phyloP scores from a whole-genome alignment of 2,113 vertebrate genomes.

The Acanthochromis polyacanthus region DNA sequence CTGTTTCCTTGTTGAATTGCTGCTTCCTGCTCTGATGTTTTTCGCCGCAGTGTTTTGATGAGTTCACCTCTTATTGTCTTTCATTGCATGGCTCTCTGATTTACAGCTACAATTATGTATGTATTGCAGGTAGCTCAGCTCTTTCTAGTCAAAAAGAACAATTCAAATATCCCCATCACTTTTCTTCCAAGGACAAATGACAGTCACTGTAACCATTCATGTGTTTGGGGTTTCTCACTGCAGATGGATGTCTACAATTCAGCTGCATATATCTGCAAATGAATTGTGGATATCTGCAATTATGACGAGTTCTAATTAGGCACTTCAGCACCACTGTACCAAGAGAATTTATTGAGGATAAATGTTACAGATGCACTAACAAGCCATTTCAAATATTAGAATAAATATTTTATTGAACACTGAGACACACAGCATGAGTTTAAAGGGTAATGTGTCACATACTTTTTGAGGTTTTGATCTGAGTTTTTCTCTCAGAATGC shows the following conservation, averaged over 20 bases:
- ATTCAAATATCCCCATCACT: too few relatives aligned
- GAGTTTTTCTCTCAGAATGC: background rate
- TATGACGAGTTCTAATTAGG: too few relatives aligned
- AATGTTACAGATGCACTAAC: background rate
- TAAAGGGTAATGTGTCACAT: background rate
- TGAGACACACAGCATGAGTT: background rate
- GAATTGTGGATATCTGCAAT: too few relatives aligned
- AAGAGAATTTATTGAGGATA: background rate
- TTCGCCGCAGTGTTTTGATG: background rate
- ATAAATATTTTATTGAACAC: background rate
- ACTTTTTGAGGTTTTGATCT: background rate
- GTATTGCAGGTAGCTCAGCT: too few relatives aligned
- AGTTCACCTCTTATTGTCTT: background rate
- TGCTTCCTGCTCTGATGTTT: background rate
- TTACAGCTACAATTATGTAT: background rate
- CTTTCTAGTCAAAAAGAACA: too few relatives aligned
- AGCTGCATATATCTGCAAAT: too few relatives aligned
- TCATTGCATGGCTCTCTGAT: too few relatives aligned
- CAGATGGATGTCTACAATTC: too few relatives aligned
- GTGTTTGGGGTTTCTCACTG: too few relatives aligned
- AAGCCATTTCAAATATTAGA: background rate
- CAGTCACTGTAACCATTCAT: too few relatives aligned
- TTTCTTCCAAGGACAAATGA: too few relatives aligned
- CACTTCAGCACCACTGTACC: background rate
- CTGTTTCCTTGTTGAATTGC: constrained; percentile 6